Conservation (phyloP, 2,113 vertebrate species). For the Paralichthys olivaceus region DNA sequence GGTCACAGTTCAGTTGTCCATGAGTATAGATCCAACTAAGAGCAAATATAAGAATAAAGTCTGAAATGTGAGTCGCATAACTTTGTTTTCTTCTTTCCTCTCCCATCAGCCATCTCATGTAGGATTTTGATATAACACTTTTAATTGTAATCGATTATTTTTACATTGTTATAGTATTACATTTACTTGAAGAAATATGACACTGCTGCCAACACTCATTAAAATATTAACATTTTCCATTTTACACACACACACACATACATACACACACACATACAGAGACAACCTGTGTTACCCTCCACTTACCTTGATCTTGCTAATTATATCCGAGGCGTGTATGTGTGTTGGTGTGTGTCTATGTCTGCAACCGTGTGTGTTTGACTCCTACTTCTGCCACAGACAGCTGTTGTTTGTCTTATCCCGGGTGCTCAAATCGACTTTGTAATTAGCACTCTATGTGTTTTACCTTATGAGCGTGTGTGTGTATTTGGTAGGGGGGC, state of each 20-base stretch:
- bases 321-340: conserved; percentile 59
- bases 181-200: too few species aligned
- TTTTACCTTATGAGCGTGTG: conserved; percentile 58
- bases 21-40: too few species aligned
- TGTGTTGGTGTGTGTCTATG: conserved; percentile 19
- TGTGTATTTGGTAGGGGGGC: conserved; percentile 4
- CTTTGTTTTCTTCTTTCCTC: too few species aligned
- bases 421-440: conserved; percentile 63
- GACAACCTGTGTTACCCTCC: conserved; percentile 28
- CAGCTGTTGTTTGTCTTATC: conserved; percentile 76
- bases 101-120: too few species aligned
- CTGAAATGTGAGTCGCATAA: too few species aligned
- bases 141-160: too few species aligned
- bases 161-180: too few species aligned
- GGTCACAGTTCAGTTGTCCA: too few species aligned
- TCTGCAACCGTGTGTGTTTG: conserved; percentile 56
- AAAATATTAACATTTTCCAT: not conserved
- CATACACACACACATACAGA: conserved; percentile 1
- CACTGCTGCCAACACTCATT: too few species aligned
- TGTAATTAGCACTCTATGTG: conserved; percentile 72
- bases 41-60: too few species aligned
- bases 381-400: conserved; percentile 71
- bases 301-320: conserved; percentile 67
- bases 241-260: too few species aligned
- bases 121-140: too few species aligned